A percentile compares a stretch with the other conserved stretches of the same genome.
These are phyloP conservation scores for Hippocampus kuda DNA, from an alignment of 2,797 vertebrate genomes.

Conservation along the genomic window DNA sequence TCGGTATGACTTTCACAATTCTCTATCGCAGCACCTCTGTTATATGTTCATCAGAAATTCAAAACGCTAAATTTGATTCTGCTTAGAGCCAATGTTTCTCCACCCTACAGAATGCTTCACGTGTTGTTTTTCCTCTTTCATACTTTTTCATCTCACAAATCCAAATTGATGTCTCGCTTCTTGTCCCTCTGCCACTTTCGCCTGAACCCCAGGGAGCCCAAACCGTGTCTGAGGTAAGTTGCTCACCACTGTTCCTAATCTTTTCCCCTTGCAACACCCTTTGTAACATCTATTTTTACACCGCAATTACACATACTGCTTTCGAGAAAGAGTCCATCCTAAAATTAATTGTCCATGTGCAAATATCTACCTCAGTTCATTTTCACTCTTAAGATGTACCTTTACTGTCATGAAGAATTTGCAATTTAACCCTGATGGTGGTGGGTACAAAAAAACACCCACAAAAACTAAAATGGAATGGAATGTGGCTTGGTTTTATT, in stretches of 20 bases:
- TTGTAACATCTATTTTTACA: not conserved
- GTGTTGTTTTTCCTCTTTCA: conserved; percentile 6
- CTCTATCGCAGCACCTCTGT: not conserved
- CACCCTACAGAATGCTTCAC: not conserved
- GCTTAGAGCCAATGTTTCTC: not conserved
- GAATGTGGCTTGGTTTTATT: not conserved
- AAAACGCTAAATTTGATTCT: not conserved
- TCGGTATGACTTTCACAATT: not conserved
- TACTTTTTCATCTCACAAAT: conserved; percentile 7
- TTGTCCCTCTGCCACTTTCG: conserved; percentile 17
- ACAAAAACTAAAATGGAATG: not conserved
- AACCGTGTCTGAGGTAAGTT: conserved; percentile 67
- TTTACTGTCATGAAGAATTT: not conserved
- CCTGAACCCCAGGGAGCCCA: conserved; percentile 56
- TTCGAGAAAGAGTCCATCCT: too few species aligned
- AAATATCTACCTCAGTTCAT: too few species aligned
- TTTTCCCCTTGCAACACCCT: conserved; percentile 4
- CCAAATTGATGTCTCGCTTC: conserved; percentile 33
- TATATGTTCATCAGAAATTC: not conserved
- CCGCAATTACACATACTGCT: not conserved
- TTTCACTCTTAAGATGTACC: too few species aligned
- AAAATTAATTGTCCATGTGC: too few species aligned
- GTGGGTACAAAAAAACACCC: not conserved
- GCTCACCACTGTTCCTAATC: conserved; percentile 11
- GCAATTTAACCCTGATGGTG: not conserved